These are phyloP conservation scores for Chouioia cunea DNA, from an alignment of 2,888 invertebrate species.

Conservation along the genomic window DNA sequence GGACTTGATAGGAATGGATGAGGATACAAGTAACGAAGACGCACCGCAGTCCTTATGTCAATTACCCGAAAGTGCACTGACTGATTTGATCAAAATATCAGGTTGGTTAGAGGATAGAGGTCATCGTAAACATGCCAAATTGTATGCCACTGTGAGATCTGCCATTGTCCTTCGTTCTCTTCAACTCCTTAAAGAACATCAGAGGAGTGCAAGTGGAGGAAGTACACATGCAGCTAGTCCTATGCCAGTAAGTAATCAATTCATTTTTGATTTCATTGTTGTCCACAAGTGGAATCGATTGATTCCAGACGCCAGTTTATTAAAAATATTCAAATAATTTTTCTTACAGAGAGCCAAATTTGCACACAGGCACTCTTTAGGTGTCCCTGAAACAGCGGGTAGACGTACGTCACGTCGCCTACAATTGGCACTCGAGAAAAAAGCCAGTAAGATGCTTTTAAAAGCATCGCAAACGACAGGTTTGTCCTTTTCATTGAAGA, in stretches of 20 bases:
- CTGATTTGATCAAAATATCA: slow-evolving; percentile 83
- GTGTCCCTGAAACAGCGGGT: slow-evolving; percentile 76
- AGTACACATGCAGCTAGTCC: slow-evolving; percentile 77
- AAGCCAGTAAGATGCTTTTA: slow-evolving; percentile 86
- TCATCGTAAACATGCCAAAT: slow-evolving; percentile 80
- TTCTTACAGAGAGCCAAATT: slow-evolving; percentile 75
- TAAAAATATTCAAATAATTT: too few species aligned
- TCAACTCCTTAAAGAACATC: slow-evolving; percentile 83
- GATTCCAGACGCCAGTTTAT: too few species aligned
- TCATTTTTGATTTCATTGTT: not conserved
- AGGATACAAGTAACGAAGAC: slow-evolving; percentile 77
- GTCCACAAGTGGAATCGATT: too few species aligned
- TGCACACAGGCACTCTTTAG: slow-evolving; percentile 72
- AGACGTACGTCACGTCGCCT: slow-evolving; percentile 85
- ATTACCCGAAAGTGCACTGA: slow-evolving; percentile 78
- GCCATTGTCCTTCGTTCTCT: slow-evolving; percentile 82
- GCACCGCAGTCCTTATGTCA: slow-evolving; percentile 75
- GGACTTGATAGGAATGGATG: slow-evolving; percentile 88
- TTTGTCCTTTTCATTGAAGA: slow-evolving; percentile 70
- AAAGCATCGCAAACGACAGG: slow-evolving; percentile 89
- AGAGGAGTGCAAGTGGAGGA: slow-evolving; percentile 82
- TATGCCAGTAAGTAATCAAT: slow-evolving; percentile 72
- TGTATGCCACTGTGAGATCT: slow-evolving; percentile 82
- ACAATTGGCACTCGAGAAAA: slow-evolving; percentile 79
- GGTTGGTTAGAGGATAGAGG: slow-evolving; percentile 87